phyloP scores from a whole-genome alignment of 2,797 vertebrate genomes.

The Mormyrops boulengeri region DNA sequence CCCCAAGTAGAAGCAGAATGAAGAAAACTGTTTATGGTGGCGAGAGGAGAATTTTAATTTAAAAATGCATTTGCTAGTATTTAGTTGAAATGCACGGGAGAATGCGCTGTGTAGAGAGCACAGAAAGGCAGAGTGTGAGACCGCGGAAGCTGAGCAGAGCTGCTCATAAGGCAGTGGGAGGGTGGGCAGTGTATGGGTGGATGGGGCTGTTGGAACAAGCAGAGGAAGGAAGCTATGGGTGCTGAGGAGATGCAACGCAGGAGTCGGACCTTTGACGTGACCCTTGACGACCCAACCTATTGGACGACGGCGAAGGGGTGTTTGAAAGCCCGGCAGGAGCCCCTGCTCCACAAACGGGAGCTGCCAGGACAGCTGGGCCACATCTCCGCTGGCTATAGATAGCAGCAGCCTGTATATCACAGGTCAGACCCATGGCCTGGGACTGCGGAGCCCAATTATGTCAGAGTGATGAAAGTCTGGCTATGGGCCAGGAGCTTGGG shows the following conservation, averaged over 20 bases:
- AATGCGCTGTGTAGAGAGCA: neutral
- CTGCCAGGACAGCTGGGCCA: neutral
- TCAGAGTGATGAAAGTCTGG: neutral
- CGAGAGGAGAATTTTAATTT: neutral
- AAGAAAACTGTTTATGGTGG: neutral
- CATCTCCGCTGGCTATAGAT: neutral
- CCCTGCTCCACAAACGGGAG: neutral
- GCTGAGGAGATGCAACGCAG: neutral
- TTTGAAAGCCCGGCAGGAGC: neutral
- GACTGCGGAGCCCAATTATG: neutral
- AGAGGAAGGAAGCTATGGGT: neutral
- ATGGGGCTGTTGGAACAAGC: neutral
- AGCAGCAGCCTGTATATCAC: neutral
- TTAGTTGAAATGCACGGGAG: neutral
- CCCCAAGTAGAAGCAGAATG: neutral
- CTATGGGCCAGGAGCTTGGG: neutral
- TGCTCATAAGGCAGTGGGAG: neutral
- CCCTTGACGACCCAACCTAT: neutral
- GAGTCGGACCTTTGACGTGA: neutral
- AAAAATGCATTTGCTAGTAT: neutral
- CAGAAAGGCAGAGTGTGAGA: neutral
- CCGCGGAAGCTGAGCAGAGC: neutral
- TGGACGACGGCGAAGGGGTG: neutral
- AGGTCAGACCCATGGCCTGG: neutral
- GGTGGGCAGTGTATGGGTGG: neutral